Evolutionary conservation across 1,140 invertebrate genomes (phyloP), one percentile per base, ranked within the genome.

Genomic region (Leptestheria dahalacensis): DNA sequence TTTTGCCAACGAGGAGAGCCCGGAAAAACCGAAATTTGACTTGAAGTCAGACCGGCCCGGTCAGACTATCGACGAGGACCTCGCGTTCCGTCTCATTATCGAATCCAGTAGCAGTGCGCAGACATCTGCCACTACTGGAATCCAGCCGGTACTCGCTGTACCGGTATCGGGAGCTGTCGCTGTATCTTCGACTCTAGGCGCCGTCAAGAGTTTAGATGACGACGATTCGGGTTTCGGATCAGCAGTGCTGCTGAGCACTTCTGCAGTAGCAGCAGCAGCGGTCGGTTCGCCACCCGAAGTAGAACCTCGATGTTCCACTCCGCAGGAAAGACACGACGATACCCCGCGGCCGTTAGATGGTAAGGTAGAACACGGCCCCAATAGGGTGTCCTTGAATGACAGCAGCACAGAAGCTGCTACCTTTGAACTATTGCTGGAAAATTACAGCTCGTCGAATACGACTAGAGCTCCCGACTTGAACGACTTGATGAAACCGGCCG

Each of bases 1-100:
- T 9, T 72, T 86, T 15, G 70, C 65, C 24, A 46, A 60, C 3
- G 63, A 63, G 23, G 63, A 65, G 15, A 41, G 33, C 33, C 33
- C 33, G 33, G 33, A 41, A 41, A 41, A 41, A 9, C 33, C 33
- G 33, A 41, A 15, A 41, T 15, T 6, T 9, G 33, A 41, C 33
- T 29, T 56, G 2, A 41, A 20, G n/a, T n/a, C n/a, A n/a, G n/a
- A n/a, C n/a, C 24, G 26, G 3, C 23, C 53, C 2, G 15, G 50
- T 2, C 48, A 23, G 6, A 52, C 33, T 15, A 23, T 60, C 15
- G 58, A 60, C 28, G 58, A 60, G 25, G 58, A 60, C 3, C 23
- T 60, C n/a, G 58, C 58, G n/a, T 60, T 60, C 28, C 49, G 51
- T 1, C 33, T 60, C 23, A 60, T 60, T 18, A 33, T 60, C 9